Conservation (phyloP, 2,888 invertebrate species). For the Eudasyphora cyanicolor region DNA sequence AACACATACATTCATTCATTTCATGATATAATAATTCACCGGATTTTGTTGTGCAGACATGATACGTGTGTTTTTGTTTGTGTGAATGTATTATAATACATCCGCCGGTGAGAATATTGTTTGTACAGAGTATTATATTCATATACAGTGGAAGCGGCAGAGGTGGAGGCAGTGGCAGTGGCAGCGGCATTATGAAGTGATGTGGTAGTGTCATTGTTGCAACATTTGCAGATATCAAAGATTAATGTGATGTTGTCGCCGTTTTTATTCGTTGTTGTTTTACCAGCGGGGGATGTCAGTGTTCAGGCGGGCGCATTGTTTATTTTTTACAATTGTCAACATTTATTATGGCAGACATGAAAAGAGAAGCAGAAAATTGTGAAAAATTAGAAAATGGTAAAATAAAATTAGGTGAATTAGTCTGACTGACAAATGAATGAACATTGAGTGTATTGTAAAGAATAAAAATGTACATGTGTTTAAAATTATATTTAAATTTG, state of each 20-base stretch:
- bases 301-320: slow-evolving; percentile 1
- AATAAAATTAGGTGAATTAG: not conserved
- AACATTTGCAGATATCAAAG: slow-evolving; percentile 24
- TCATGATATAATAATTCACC: not conserved
- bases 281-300: not conserved
- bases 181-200: not conserved
- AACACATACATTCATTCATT: slow-evolving; percentile 6
- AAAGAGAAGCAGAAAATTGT: not conserved
- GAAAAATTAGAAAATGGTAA: not conserved
- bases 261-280: not conserved
- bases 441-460: too few species aligned
- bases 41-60: not conserved
- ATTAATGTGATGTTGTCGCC: not conserved
- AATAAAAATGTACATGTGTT: too few species aligned
- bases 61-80: not conserved
- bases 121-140: not conserved
- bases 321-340: slow-evolving; percentile 5
- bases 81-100: not conserved
- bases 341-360: not conserved
- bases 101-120: not conserved
- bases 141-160: not conserved
- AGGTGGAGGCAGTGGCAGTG: not conserved
- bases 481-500: too few species aligned
- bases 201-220: slow-evolving; percentile 8
- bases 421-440: not conserved